phyloP scores from a whole-genome alignment of 2,888 invertebrate species.

The Amphimallon solstitiale region DNA sequence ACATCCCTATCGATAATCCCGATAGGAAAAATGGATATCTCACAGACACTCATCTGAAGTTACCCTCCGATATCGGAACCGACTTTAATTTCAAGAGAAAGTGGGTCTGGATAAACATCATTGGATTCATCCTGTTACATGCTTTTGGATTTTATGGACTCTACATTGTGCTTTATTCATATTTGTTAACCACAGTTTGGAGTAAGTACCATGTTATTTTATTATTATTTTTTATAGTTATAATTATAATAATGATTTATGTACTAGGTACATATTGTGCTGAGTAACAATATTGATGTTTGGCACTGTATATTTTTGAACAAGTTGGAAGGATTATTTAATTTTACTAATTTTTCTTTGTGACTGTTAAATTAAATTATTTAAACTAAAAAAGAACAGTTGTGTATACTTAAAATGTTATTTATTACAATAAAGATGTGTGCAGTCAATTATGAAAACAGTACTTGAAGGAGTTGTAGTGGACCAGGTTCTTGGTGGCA shows the following conservation, averaged over 20 bases:
- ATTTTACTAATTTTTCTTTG: too few relatives aligned
- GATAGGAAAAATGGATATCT: constrained; percentile 17
- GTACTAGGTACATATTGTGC: background rate
- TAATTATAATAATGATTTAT: background rate
- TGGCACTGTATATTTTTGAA: too few relatives aligned
- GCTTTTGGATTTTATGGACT: constrained; percentile 65
- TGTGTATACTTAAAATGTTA: too few relatives aligned
- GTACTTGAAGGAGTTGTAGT: too few relatives aligned
- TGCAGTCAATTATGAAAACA: too few relatives aligned
- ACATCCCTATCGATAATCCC: constrained; percentile 19
- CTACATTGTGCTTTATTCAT: constrained; percentile 51
- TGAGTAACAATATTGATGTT: too few relatives aligned
- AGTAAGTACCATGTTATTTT: constrained; percentile 56
- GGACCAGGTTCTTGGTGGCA: too few relatives aligned
- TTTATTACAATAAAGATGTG: too few relatives aligned
- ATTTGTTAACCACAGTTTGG: constrained; percentile 56
- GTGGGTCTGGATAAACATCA: constrained; percentile 72
- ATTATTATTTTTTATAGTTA: too few relatives aligned
- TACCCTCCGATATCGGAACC: constrained; percentile 64
- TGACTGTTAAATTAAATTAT: too few relatives aligned
- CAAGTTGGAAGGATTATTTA: too few relatives aligned
- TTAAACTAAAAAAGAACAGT: too few relatives aligned
- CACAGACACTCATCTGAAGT: constrained; percentile 45
- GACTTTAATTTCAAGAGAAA: constrained; percentile 64
- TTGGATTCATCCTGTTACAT: constrained; percentile 70